Base-by-base conservation (phyloP, 1,140 invertebrate species). In the Neodiprion lecontei region DNA sequence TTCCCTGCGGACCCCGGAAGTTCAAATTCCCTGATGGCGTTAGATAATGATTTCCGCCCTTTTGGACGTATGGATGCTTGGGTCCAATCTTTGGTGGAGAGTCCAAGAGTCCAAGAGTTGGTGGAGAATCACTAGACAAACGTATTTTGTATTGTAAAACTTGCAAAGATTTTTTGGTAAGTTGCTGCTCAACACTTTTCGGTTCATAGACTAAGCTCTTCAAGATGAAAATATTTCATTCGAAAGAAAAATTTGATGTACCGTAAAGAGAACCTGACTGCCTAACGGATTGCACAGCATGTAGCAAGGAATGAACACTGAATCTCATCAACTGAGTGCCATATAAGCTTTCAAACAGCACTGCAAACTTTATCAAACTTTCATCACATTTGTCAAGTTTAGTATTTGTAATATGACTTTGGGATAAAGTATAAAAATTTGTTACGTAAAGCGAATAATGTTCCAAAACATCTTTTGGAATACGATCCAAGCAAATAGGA, bases 261-360 rank as follows among this genome's bases (percentile, higher is more conserved):
- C 67, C 73, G 70, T 69, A 77, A 7, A 77, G 70, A 48, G 78
- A 72, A 11, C 78, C 78, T 67, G 70, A 73, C 48, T 72, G 28
- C 7, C 67, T 21, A 8, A 77, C 74, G 7, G 65, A 72, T 72
- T 74, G 23, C 1, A 72, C 74, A 23, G 69, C 10, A 70, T 79
- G 78, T 10, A 69, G 9, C 23, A 75, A 67, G 21, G 70, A 23
- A 67, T 77, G 76, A 9, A 74, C 48, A 40, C 75, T 77, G 28
- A 72, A 77, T 14, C 70, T 75, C 69, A 75, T 73, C 14, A 21
- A 17, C 9, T 65, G 17, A 17, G 50, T 23, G 40, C 76, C 76
- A 67, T 75, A 77, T 21, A 70, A 7, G 14, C 48, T 12, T 69
- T 77, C 49, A 67, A 67, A 73, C n/a, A 67, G 14, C 11, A 40